Evolutionary conservation across 2,888 invertebrate genomes (phyloP).

Genomic region (Tyria jacobaeae): DNA sequence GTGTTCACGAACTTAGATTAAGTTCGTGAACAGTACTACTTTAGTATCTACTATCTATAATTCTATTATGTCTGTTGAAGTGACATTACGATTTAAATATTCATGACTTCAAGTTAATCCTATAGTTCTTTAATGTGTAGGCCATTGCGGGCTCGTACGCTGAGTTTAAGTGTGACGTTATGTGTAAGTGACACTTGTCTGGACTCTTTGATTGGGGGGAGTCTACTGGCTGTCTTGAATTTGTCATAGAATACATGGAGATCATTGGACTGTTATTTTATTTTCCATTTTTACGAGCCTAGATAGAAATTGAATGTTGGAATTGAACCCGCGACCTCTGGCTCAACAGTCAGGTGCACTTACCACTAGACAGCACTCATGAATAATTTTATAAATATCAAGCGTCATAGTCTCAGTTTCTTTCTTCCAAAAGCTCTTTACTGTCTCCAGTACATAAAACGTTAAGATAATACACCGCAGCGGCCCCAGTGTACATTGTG

Average conservation of each 20-base stretch:
- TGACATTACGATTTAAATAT: slow-evolving; percentile 1
- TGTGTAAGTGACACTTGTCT: slow-evolving; percentile 37
- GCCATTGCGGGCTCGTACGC: not conserved
- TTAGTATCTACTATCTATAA: not conserved
- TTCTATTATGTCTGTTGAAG: slow-evolving; percentile 3
- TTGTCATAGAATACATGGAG: slow-evolving; percentile 18
- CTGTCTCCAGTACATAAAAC: slow-evolving; percentile 42
- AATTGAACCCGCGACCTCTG: too few species aligned
- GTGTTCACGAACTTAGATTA: too few species aligned
- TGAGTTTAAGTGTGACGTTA: slow-evolving; percentile 21
- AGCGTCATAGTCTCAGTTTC: not conserved
- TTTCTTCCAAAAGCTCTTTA: slow-evolving; percentile 3
- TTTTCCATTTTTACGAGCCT: not conserved
- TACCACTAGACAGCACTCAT: too few species aligned
- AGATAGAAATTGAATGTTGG: too few species aligned
- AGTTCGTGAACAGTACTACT: too few species aligned
- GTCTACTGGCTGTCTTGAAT: slow-evolving; percentile 43
- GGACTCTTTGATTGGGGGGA: slow-evolving; percentile 55
- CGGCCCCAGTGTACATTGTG: slow-evolving; percentile 54
- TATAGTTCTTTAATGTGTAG: not conserved
- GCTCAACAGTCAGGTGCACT: too few species aligned
- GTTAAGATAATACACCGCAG: slow-evolving; percentile 59
- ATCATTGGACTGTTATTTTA: not conserved
- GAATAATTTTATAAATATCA: not conserved
- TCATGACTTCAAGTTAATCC: slow-evolving; percentile 11